Conservation (phyloP, 2,113 vertebrate genomes). For the Nothocercus nigrocapillus region DNA sequence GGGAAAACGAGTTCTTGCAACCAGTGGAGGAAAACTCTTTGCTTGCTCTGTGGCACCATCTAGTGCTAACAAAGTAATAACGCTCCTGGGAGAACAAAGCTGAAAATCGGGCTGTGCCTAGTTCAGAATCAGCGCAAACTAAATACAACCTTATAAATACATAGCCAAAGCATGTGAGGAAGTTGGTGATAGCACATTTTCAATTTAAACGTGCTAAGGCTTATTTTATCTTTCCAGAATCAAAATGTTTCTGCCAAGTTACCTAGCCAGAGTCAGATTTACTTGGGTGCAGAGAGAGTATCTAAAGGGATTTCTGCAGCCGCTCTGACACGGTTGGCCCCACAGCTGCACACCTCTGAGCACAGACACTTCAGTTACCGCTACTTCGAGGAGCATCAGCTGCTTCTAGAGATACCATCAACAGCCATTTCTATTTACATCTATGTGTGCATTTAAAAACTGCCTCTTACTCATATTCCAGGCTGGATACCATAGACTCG, state of each 20-base stretch:
- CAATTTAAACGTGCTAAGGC: neutral
- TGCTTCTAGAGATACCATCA: neutral
- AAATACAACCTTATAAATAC: neutral
- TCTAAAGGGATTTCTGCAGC: neutral
- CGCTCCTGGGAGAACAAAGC: neutral
- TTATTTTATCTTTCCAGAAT: neutral
- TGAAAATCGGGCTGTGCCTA: rapidly evolving
- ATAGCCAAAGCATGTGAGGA: neutral
- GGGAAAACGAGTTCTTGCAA: neutral
- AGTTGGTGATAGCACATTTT: neutral
- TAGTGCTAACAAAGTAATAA: neutral
- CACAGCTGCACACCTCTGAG: rapidly evolving
- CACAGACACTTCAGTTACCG: rapidly evolving
- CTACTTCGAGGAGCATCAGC: neutral
- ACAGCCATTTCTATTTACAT: neutral
- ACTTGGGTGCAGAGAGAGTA: neutral
- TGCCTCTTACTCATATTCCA: neutral
- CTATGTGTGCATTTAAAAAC: conserved; percentile 1
- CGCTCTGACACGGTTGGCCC: neutral
- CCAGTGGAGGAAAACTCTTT: neutral
- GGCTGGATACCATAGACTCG: neutral
- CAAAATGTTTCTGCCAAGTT: rapidly evolving
- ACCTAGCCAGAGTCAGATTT: neutral
- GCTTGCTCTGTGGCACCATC: conserved; percentile 33
- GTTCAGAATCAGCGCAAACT: neutral